Conservation (phyloP, 1,140 invertebrate species). For the Pseudomyrmex concolor region DNA sequence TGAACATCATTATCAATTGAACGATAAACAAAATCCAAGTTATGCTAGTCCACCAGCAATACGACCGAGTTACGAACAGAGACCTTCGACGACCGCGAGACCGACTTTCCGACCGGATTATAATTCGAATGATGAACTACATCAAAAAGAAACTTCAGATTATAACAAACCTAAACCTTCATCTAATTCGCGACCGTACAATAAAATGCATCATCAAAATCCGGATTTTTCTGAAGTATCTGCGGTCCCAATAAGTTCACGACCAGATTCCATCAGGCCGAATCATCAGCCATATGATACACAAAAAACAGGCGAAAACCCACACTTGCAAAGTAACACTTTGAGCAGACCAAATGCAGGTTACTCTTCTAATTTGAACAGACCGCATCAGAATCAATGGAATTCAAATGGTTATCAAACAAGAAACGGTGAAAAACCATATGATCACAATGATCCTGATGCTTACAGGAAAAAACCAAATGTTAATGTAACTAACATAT, state of each 20-base stretch:
- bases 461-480: constrained; percentile 1
- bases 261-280: background rate
- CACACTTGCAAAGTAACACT: constrained; percentile 17
- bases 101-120: background rate
- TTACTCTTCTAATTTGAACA: constrained; percentile 21
- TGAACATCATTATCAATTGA: background rate
- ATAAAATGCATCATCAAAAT: constrained; percentile 9
- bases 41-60: background rate
- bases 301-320: constrained; percentile 4
- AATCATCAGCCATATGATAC: constrained; percentile 4
- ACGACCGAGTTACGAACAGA: background rate
- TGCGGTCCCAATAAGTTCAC: background rate
- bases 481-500: background rate
- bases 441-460: background rate
- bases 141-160: background rate
- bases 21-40: background rate
- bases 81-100: background rate
- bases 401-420: constrained; percentile 6
- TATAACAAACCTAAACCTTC: constrained; percentile 8
- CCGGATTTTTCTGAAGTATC: background rate
- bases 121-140: background rate
- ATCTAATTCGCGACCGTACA: background rate
- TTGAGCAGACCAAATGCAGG: background rate
- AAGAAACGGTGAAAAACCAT: background rate
- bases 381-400: constrained; percentile 31